Percentiles rank a stretch among this genome's conserved stretches.
phyloP scores from a whole-genome alignment of 2,113 vertebrate species.

The Microtus ochrogaster region DNA sequence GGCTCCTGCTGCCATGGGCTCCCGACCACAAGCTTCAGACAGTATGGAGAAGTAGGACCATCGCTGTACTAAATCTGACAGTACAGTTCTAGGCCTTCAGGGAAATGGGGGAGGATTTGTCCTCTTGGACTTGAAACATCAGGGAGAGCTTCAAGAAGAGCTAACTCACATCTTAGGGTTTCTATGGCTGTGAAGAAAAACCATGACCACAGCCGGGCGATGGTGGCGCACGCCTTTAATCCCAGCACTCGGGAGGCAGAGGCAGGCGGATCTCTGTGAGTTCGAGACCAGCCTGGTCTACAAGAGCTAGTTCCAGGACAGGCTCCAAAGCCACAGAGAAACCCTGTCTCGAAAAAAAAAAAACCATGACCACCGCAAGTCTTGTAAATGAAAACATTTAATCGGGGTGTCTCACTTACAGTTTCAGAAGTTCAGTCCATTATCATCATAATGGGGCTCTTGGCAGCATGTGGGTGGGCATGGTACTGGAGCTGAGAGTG shows the following conservation, averaged over 20 bases:
- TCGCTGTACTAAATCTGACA: not conserved
- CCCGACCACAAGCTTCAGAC: not conserved
- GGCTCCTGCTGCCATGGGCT: too few species aligned
- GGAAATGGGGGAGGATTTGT: not conserved
- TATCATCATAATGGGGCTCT: not conserved
- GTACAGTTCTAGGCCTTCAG: not conserved
- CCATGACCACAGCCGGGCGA: not conserved
- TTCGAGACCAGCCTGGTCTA: too few species aligned
- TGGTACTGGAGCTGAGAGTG: not conserved
- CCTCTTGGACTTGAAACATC: not conserved
- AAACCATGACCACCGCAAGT: not conserved
- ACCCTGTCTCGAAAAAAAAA: too few species aligned
- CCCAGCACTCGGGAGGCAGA: too few species aligned
- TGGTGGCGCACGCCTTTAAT: too few species aligned
- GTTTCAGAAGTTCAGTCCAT: not conserved
- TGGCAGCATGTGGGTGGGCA: accelerated
- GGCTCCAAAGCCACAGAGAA: too few species aligned
- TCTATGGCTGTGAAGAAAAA: not conserved
- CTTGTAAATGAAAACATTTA: not conserved
- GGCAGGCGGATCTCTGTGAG: too few species aligned
- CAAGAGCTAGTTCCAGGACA: too few species aligned
- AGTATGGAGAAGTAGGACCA: not conserved
- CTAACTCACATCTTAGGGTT: not conserved
- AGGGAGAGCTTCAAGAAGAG: too few species aligned
- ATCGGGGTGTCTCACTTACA: not conserved